Evolutionary conservation across 2,113 vertebrate species (phyloP).

Genomic region (Bos indicus): DNA sequence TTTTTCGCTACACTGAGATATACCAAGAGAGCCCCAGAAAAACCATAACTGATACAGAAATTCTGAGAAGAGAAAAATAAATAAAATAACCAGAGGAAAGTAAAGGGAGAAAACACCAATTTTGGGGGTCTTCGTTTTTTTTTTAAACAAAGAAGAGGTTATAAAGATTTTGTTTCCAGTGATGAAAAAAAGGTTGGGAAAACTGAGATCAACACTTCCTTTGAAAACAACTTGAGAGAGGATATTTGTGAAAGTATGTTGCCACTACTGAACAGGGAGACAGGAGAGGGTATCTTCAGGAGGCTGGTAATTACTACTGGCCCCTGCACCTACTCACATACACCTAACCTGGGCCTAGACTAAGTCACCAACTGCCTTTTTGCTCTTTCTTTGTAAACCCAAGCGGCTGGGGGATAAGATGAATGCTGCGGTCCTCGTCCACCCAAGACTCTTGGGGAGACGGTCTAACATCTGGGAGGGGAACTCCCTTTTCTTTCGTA

Average conservation of each 20-base stretch:
- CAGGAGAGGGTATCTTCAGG: not conserved
- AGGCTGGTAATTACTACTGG: not conserved
- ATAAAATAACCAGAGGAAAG: slow-evolving; percentile 12
- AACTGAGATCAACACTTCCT: not conserved
- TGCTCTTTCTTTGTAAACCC: slow-evolving; percentile 2
- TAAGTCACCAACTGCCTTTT: not conserved
- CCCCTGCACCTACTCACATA: not conserved
- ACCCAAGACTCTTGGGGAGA: not conserved
- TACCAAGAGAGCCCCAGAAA: not conserved
- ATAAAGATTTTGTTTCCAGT: slow-evolving; percentile 27
- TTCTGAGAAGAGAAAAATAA: slow-evolving; percentile 31
- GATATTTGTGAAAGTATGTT: slow-evolving; percentile 18
- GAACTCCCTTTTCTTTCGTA: not conserved
- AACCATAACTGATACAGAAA: not conserved
- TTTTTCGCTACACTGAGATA: not conserved
- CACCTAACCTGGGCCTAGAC: too few species aligned
- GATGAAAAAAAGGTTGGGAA: not conserved
- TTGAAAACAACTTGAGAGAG: slow-evolving; percentile 4
- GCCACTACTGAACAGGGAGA: not conserved
- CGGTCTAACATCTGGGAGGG: not conserved
- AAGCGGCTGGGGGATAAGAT: not conserved
- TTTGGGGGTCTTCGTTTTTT: not conserved
- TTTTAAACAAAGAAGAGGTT: not conserved
- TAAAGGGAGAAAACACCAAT: not conserved
- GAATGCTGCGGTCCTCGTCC: not conserved